A percentile compares a stretch with the other conserved stretches of the same genome.
Conservation (phyloP, 1,140 invertebrate genomes). For the Listronotus bonariensis region DNA sequence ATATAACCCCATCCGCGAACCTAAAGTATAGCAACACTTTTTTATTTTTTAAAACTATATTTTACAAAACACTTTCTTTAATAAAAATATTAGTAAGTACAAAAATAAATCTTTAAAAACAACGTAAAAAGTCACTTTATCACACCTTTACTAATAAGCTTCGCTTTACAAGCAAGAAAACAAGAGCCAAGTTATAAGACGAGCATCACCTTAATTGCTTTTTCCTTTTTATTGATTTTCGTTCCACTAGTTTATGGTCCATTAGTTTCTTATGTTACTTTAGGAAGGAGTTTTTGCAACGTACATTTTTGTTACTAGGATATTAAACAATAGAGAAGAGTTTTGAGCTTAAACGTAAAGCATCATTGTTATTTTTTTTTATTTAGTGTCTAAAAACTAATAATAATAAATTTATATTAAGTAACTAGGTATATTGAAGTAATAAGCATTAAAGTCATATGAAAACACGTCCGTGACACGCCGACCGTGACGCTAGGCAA, state of each 20-base stretch:
- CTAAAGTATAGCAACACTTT: too few relatives aligned
- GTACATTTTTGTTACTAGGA: conserved; percentile 9
- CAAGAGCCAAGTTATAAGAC: conserved; percentile 36
- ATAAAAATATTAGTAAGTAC: background rate
- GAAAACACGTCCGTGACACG: too few relatives aligned
- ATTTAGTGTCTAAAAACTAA: conserved; percentile 20
- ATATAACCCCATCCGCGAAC: too few relatives aligned
- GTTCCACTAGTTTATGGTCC: conserved; percentile 36
- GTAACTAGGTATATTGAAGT: too few relatives aligned
- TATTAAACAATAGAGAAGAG: conserved; percentile 12
- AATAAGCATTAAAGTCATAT: too few relatives aligned
- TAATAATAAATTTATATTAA: too few relatives aligned
- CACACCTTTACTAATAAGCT: conserved; percentile 26
- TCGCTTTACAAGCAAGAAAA: conserved; percentile 23
- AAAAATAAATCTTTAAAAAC: background rate
- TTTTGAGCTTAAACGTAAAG: background rate
- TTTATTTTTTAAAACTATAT: too few relatives aligned
- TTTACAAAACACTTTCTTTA: too few relatives aligned
- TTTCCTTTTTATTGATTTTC: conserved; percentile 37
- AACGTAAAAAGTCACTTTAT: conserved; percentile 1
- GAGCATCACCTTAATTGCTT: conserved; percentile 38
- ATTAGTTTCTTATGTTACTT: conserved; percentile 36
- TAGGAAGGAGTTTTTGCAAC: conserved; percentile 22
- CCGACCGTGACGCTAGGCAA: too few relatives aligned
- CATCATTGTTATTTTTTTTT: conserved; percentile 6